Conservation (phyloP, 2,113 vertebrate genomes). For the Albula glossodonta region DNA sequence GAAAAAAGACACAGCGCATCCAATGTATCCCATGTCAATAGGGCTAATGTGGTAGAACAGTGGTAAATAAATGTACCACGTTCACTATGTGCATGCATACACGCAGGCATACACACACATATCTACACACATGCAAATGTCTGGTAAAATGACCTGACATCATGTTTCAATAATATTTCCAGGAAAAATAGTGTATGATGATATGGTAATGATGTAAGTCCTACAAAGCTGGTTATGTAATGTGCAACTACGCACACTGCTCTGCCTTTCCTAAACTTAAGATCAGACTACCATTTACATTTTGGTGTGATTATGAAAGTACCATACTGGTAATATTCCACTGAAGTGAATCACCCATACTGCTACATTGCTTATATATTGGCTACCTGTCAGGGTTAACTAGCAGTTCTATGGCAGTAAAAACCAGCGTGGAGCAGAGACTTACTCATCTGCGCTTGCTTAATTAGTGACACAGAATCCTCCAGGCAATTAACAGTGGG, state of each 20-base stretch:
- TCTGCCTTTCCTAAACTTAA: background rate
- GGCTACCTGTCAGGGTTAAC: background rate
- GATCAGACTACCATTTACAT: background rate
- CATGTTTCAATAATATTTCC: background rate
- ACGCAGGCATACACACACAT: background rate
- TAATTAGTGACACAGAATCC: slow-evolving; percentile 71
- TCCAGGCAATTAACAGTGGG: slow-evolving; percentile 71
- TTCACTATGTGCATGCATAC: slow-evolving; percentile 20
- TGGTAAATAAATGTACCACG: slow-evolving; percentile 23
- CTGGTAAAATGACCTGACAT: background rate
- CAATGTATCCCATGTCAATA: slow-evolving; percentile 42
- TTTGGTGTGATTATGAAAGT: background rate
- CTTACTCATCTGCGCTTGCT: slow-evolving; percentile 59
- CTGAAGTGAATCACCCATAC: background rate
- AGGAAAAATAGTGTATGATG: background rate
- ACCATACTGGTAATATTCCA: background rate
- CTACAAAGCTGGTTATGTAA: background rate
- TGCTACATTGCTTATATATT: background rate
- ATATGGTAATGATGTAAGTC: too few relatives aligned
- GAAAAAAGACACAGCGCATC: slow-evolving; percentile 46
- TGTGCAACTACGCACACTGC: background rate
- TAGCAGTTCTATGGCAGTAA: background rate
- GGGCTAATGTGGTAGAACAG: slow-evolving; percentile 42
- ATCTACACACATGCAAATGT: background rate
- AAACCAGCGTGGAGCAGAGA: slow-evolving; percentile 37